Percentiles rank a stretch among this genome's conserved stretches.
Evolutionary conservation across 2,113 vertebrate genomes (phyloP).

Genomic region (Dipodomys ordii): DNA sequence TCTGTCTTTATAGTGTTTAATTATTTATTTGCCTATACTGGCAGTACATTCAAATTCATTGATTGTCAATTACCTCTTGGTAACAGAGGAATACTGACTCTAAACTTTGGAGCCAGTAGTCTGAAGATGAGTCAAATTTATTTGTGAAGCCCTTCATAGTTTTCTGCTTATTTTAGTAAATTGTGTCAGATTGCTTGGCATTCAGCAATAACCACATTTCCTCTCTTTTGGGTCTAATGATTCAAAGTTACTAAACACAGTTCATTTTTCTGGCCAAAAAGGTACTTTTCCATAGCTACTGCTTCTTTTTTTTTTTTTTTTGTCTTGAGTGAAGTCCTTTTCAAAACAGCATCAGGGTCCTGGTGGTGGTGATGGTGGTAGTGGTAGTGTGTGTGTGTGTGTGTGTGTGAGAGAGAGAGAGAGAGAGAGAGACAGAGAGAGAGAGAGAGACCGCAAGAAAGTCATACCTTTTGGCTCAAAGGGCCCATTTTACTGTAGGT

Average conservation of each 20-base stretch:
- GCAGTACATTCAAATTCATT: not conserved
- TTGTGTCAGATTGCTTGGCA: not conserved
- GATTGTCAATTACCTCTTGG: not conserved
- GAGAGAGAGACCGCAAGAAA: too few species aligned
- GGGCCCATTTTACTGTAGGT: not conserved
- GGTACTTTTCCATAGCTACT: not conserved
- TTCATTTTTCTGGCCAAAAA: not conserved
- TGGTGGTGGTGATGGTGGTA: too few species aligned
- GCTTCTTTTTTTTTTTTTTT: not conserved
- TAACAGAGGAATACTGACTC: too few species aligned
- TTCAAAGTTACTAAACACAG: not conserved
- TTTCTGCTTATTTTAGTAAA: slow-evolving; percentile 32
- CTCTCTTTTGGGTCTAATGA: not conserved
- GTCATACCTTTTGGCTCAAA: too few species aligned
- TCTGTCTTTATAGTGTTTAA: not conserved
- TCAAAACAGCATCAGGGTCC: not conserved
- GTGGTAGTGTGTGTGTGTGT: not conserved
- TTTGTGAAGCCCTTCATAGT: not conserved
- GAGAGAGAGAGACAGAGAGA: too few species aligned
- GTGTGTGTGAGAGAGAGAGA: not conserved
- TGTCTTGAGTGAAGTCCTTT: not conserved
- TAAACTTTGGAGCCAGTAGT: not conserved
- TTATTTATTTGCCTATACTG: not conserved
- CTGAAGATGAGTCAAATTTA: slow-evolving; percentile 12
- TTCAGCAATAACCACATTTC: not conserved